These are phyloP conservation scores for Hydra vulgaris DNA, from an alignment of 30 jellyfish, hydroid and myxozoan species.

Conservation along the genomic window DNA sequence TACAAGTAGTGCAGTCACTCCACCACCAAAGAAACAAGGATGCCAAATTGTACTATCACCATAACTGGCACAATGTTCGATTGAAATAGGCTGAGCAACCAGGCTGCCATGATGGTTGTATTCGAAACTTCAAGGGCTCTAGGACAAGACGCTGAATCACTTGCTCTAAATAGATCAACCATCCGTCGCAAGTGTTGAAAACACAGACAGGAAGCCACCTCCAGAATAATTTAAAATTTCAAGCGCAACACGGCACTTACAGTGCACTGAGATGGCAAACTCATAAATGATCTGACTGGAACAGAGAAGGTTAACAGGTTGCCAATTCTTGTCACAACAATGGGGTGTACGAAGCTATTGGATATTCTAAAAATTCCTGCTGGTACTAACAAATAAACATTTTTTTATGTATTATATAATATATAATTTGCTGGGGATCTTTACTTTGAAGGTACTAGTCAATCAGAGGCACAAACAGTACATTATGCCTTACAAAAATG, in stretches of 20 bases:
- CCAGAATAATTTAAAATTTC: not conserved
- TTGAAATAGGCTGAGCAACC: not conserved
- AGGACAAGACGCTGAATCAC: not conserved
- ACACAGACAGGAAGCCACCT: not conserved
- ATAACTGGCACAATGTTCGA: not conserved
- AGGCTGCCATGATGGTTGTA: not conserved
- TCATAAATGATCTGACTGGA: not conserved
- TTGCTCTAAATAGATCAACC: not conserved
- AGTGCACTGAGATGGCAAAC: conserved; percentile 6
- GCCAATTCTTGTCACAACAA: not conserved
- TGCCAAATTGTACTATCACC: no score
- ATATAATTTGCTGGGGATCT: no score
- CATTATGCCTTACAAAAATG: not conserved
- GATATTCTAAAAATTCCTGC: not conserved
- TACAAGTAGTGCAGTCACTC: no score
- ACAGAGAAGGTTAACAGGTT: not conserved
- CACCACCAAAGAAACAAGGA: no score
- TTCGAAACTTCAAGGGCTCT: not conserved
- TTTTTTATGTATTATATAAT: no score
- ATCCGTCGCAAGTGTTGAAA: not conserved
- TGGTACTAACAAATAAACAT: not conserved
- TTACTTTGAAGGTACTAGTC: not conserved
- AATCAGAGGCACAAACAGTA: not conserved
- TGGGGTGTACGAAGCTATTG: not conserved
- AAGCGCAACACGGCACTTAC: not conserved